phyloP scores from a whole-genome alignment of 2,797 vertebrate species.

The Sebastiscus albofasciatus region DNA sequence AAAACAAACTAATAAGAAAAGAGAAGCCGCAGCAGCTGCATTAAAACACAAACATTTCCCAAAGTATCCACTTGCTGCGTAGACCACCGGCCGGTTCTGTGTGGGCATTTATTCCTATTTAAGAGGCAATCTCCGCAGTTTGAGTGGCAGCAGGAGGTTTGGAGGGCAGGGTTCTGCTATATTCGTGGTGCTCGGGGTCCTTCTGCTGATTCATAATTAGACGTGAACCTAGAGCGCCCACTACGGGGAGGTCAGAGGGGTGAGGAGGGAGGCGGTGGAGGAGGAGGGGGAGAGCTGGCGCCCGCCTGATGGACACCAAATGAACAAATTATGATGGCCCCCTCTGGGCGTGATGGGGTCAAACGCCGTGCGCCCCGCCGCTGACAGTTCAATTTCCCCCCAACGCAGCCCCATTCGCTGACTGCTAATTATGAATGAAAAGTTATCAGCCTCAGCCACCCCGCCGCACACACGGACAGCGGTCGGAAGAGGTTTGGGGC shows the following conservation, averaged over 20 bases:
- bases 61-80: neutral
- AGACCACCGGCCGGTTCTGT: constrained; percentile 79
- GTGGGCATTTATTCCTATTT: constrained; percentile 92
- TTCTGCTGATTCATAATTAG: constrained; percentile 98
- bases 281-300: constrained; percentile 90
- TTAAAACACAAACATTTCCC: constrained; percentile 41
- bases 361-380: constrained; percentile 95
- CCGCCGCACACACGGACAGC: constrained; percentile 61
- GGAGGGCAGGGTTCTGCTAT: constrained; percentile 79
- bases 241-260: constrained; percentile 94
- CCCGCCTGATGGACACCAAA: constrained; percentile 99
- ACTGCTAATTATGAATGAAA: constrained; percentile 99
- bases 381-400: constrained; percentile 99
- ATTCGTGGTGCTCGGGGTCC: constrained; percentile 88
- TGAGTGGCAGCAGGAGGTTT: constrained; percentile 96
- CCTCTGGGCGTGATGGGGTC: constrained; percentile 99
- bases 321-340: constrained; percentile 99
- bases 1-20: neutral
- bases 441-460: constrained; percentile 94
- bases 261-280: constrained; percentile 88
- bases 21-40: constrained; percentile 8
- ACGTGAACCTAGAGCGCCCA: constrained; percentile 95
- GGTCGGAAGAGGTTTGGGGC: constrained; percentile 63
- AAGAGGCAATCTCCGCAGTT: constrained; percentile 91
- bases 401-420: constrained; percentile 93